phyloP scores from a whole-genome alignment of 1,140 invertebrate species.

The Drosophila rufa region DNA sequence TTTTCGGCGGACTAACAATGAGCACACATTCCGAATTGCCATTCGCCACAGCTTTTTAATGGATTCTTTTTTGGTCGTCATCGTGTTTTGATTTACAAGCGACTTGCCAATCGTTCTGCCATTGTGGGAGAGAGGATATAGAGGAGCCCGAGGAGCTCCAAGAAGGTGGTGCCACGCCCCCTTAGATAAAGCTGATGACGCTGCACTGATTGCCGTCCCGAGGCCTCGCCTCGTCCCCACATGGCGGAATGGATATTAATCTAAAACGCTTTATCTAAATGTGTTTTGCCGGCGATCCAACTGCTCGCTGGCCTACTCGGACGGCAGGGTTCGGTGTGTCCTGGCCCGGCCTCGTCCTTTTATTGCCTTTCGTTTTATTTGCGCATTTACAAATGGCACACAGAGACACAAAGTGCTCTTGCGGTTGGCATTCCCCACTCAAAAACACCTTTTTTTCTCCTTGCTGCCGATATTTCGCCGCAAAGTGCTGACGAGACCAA shows the following conservation, averaged over 20 bases:
- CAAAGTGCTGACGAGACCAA: constrained; percentile 52
- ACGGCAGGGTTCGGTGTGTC: constrained; percentile 9
- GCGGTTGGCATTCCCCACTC: constrained; percentile 48
- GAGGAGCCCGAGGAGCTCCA: neutral
- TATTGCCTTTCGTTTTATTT: constrained; percentile 80
- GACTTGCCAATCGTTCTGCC: constrained; percentile 52
- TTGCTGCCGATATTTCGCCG: constrained; percentile 18
- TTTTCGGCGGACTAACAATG: constrained; percentile 46
- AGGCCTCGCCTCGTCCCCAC: constrained; percentile 39
- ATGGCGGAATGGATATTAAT: constrained; percentile 63
- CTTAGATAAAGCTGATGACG: constrained; percentile 64
- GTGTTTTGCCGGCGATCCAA: constrained; percentile 51
- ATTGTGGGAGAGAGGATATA: constrained; percentile 11
- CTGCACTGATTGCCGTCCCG: constrained; percentile 74
- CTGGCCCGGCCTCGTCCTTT: constrained; percentile 42
- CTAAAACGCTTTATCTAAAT: constrained; percentile 83
- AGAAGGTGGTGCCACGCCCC: neutral
- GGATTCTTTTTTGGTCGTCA: constrained; percentile 55
- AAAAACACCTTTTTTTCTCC: constrained; percentile 62
- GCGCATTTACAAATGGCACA: constrained; percentile 78
- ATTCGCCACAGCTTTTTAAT: constrained; percentile 57
- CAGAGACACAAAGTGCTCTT: constrained; percentile 55
- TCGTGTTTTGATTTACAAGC: constrained; percentile 74
- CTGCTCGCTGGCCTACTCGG: constrained; percentile 29
- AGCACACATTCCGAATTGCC: constrained; percentile 54